Evolutionary conservation across 2,113 vertebrate genomes (phyloP).

Genomic region (Picathartes gymnocephalus): DNA sequence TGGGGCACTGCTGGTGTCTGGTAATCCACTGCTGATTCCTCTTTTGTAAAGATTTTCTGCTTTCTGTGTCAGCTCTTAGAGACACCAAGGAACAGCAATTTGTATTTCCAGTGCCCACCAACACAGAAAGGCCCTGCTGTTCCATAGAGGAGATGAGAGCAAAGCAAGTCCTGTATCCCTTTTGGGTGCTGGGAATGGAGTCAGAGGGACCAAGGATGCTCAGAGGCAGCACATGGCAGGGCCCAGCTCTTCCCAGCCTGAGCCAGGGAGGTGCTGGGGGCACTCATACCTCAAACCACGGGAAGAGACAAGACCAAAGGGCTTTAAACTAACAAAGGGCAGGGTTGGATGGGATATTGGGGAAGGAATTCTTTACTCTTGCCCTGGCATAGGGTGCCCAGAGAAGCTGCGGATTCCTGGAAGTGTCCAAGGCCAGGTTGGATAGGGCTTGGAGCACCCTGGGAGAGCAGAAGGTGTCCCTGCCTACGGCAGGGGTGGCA

Average conservation of each 20-base stretch:
- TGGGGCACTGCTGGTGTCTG: neutral
- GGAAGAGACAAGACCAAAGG: too few relatives aligned
- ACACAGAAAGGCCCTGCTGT: neutral
- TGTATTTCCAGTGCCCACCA: neutral
- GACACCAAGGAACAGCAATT: neutral
- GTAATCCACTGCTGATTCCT: neutral
- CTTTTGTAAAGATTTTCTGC: neutral
- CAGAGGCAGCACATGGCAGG: neutral
- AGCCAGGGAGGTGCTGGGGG: too few relatives aligned
- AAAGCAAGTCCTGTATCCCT: neutral
- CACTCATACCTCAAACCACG: accelerated
- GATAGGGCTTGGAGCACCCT: neutral
- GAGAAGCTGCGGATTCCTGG: neutral
- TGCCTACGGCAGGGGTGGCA: neutral
- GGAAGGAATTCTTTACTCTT: neutral
- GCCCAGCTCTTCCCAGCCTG: neutral
- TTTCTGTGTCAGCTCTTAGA: neutral
- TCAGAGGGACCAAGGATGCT: neutral
- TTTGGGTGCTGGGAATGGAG: accelerated
- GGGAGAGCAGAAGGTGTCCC: neutral
- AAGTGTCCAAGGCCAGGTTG: neutral
- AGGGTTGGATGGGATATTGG: too few relatives aligned
- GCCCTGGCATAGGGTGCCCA: neutral
- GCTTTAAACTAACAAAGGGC: neutral
- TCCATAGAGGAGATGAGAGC: accelerated